phyloP scores from a whole-genome alignment of 2,797 vertebrate species.

The Siniperca scherzeri region DNA sequence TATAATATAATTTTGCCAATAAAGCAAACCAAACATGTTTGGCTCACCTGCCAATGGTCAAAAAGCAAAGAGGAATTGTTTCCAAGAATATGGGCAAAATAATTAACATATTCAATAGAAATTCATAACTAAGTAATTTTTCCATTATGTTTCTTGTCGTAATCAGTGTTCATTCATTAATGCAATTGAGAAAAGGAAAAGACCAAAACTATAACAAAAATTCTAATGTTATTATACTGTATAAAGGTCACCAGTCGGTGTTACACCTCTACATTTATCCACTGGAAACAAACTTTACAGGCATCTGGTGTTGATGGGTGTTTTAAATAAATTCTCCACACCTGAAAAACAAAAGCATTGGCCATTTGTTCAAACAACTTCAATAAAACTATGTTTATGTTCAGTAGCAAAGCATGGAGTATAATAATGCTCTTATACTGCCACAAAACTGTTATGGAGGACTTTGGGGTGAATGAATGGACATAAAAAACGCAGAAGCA shows the following conservation, averaged over 20 bases:
- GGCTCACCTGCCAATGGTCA: not conserved
- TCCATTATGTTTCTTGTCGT: not conserved
- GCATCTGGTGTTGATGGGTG: not conserved
- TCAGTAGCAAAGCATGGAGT: not conserved
- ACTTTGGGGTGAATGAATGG: not conserved
- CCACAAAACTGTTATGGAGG: not conserved
- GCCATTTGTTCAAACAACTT: not conserved
- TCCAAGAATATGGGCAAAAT: too few relatives aligned
- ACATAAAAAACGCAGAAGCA: not conserved
- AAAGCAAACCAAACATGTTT: too few relatives aligned
- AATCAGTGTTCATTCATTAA: not conserved
- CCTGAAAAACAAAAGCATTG: not conserved
- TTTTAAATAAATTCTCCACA: not conserved
- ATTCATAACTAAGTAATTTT: too few relatives aligned
- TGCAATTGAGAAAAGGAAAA: not conserved
- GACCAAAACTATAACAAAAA: not conserved
- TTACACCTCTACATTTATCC: not conserved
- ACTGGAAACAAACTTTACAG: not conserved
- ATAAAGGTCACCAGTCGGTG: not conserved
- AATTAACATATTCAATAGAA: too few relatives aligned
- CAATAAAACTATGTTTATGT: not conserved
- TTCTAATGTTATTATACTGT: too few relatives aligned
- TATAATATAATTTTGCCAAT: too few relatives aligned
- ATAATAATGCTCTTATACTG: not conserved
- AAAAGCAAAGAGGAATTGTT: too few relatives aligned